phyloP scores from a whole-genome alignment of 2,888 invertebrate species.

The Drosophila flavopinicola region DNA sequence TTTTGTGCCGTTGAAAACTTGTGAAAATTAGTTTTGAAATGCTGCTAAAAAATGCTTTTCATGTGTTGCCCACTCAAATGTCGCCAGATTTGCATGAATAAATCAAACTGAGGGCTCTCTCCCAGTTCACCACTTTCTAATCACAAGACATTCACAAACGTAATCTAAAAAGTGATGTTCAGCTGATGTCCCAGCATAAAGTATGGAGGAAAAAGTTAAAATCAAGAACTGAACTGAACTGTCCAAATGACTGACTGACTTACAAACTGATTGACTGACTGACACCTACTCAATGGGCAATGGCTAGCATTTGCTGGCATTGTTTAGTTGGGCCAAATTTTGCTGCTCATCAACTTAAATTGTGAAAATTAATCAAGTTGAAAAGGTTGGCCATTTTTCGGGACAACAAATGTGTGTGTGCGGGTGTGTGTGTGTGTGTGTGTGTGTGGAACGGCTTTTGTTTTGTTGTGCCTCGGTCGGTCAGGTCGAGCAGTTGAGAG shows the following conservation, averaged over 20 bases:
- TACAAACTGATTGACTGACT: conserved; percentile 8
- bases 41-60: conserved; percentile 7
- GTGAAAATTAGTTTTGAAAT: conserved; percentile 6
- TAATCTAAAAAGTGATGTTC: conserved; percentile 48
- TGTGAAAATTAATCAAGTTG: conserved; percentile 81
- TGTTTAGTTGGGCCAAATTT: conserved; percentile 55
- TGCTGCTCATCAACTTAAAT: conserved; percentile 72
- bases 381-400: conserved; percentile 63
- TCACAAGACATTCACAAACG: conserved; percentile 69
- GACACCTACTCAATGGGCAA: conserved; percentile 20
- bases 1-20: background rate
- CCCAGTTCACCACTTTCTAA: conserved; percentile 49
- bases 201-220: conserved; percentile 43
- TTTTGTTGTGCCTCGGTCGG: conserved; percentile 53
- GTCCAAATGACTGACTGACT: conserved; percentile 3
- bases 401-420: conserved; percentile 12
- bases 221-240: conserved; percentile 21
- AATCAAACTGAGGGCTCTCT: conserved; percentile 59
- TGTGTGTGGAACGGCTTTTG: conserved; percentile 33
- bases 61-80: conserved; percentile 34
- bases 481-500: conserved; percentile 50
- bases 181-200: conserved; percentile 28
- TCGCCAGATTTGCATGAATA: conserved; percentile 60
- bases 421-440: background rate
- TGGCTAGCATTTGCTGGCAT: conserved; percentile 27